Base-by-base conservation (phyloP, 2,888 invertebrate species). In the Tupiocoris notatus region DNA sequence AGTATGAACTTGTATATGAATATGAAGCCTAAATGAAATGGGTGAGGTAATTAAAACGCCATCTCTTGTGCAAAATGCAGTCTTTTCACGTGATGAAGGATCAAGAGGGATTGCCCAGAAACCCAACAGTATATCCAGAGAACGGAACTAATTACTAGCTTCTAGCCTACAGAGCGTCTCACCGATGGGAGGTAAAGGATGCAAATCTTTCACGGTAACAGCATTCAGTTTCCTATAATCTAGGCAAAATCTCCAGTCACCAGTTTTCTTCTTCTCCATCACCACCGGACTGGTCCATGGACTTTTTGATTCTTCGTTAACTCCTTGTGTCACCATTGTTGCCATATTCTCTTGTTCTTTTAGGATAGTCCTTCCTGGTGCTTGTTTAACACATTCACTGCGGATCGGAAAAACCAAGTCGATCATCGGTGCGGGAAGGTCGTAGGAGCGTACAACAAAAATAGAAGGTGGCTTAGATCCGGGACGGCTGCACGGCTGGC, bases 221-320 rank as follows among this genome's bases (percentile, higher is more conserved):
- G n/a, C 54, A 2, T 17, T 66, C 1, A 39, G n/a, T 66, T 16
- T 24, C 12, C 54, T 2, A 18, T 66, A 66, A 21, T 66, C 66
- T 24, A 66, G 23, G 18, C 66, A 66, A 21, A 66, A 66, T 18
- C 66, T 16, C 54, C 39, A 39, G n/a, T 23, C 23, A 2, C 66
- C 66, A 7, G 2, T 6, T n/a, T 66, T 66, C 25, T 23, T 25
- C 6, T 16, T n/a, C 2, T 25, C 39, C 3, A 66, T n/a, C 2
- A 66, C 66, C 54, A 66, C 66, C 16, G 23, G 66, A 66, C 39
- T 39, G 7, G n/a, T 39, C 25, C 63, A 63, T n/a, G n/a, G n/a
- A n/a, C n/a, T n/a, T n/a, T n/a, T n/a, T n/a, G n/a, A n/a, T n/a
- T n/a, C n/a, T n/a, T n/a, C n/a, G n/a, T n/a, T n/a, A n/a, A n/a